phyloP scores from a whole-genome alignment of 2,888 invertebrate species.

The Vandiemenella viatica region DNA sequence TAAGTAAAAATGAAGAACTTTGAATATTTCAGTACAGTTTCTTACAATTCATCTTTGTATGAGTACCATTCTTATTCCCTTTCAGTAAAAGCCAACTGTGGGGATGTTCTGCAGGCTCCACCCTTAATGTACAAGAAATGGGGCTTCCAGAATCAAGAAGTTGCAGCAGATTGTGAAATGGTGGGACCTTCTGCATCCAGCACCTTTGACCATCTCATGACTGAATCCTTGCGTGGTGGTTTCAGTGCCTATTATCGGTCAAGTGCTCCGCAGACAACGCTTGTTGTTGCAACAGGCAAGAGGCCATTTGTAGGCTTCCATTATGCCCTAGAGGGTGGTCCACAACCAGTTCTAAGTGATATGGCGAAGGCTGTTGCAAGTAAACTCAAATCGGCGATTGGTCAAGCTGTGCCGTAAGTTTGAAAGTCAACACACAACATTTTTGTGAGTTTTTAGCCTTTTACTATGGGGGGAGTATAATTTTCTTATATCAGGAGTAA shows the following conservation, averaged over 20 bases:
- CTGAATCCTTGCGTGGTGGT: constrained; percentile 62
- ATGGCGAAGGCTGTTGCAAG: constrained; percentile 86
- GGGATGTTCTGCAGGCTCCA: constrained; percentile 38
- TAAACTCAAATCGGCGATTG: constrained; percentile 58
- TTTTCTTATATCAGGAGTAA: too few relatives aligned
- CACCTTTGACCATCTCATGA: constrained; percentile 74
- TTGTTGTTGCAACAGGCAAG: constrained; percentile 62
- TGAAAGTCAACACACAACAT: too few relatives aligned
- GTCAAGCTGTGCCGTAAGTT: constrained; percentile 48
- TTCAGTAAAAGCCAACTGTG: constrained; percentile 54
- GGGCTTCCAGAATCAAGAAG: constrained; percentile 62
- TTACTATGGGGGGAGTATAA: too few relatives aligned
- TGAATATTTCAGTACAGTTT: too few relatives aligned
- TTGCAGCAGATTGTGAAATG: constrained; percentile 60
- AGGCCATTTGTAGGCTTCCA: constrained; percentile 81
- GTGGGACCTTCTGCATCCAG: constrained; percentile 56
- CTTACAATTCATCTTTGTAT: too few relatives aligned
- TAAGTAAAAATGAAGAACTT: too few relatives aligned
- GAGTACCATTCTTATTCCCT: too few relatives aligned
- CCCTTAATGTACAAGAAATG: constrained; percentile 70
- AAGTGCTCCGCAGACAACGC: constrained; percentile 57
- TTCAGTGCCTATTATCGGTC: constrained; percentile 52
- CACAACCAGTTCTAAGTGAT: constrained; percentile 68
- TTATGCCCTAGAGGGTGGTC: constrained; percentile 75
- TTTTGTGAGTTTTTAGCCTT: too few relatives aligned